Conservation (phyloP, 2,113 vertebrate species). For the Nestor notabilis region DNA sequence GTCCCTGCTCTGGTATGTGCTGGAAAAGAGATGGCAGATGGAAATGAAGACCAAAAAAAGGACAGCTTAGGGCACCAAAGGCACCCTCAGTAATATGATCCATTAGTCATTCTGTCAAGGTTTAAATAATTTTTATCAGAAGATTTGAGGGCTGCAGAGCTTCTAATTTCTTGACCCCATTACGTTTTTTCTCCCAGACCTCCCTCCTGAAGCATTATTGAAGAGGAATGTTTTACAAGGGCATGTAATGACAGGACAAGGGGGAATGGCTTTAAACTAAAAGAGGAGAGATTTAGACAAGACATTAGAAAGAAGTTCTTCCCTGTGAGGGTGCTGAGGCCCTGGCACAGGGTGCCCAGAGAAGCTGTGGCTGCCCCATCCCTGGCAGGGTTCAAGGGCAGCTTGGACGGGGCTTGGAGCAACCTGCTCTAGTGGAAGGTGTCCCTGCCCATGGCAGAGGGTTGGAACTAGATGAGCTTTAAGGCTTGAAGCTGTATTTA, state of each 20-base stretch:
- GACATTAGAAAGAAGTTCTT: neutral
- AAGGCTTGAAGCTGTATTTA: neutral
- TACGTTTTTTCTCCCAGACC: neutral
- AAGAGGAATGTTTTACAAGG: neutral
- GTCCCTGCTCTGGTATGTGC: neutral
- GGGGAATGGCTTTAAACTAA: neutral
- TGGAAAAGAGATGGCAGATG: neutral
- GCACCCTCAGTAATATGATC: neutral
- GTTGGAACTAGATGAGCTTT: neutral
- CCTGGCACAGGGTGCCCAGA: neutral
- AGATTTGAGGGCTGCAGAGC: neutral
- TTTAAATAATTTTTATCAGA: neutral
- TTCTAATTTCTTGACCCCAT: neutral
- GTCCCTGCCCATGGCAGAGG: neutral
- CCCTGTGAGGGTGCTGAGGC: neutral
- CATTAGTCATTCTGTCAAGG: neutral
- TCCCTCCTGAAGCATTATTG: neutral
- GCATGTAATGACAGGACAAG: neutral
- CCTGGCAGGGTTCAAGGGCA: neutral
- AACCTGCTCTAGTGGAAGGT: neutral
- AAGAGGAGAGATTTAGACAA: neutral
- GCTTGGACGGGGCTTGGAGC: neutral
- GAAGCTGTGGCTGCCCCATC: neutral
- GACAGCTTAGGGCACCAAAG: neutral
- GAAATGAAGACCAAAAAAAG: neutral